Evolutionary conservation across 1,140 invertebrate genomes (phyloP), one percentile per base, ranked within the genome.

Genomic region (Macrotrachela quadricornifera): DNA sequence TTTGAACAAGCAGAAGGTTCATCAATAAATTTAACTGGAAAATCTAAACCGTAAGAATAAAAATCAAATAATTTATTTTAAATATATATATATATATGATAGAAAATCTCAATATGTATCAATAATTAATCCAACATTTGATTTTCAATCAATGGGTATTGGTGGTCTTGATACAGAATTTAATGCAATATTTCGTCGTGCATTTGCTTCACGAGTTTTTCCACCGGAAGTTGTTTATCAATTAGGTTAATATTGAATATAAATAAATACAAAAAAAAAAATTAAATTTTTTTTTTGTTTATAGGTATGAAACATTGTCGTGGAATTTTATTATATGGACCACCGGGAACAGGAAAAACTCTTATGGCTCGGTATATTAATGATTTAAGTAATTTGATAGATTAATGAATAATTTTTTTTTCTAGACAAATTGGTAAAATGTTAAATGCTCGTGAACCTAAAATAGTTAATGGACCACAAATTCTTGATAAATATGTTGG

Each of bases 401-500:
- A 30, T 30, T 4, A 30, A 4, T 30, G 8, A 4, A 30, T 8
- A 4, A 30, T 30, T 30, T 3, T 47, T 18, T 13, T n/a, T 46
- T 51, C 11, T 41, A 52, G 88, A 14, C 88, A 94, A 72, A 97
- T 99, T 59, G 92, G 92, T 1, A 86, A 86, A 58, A 99, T 99
- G 94, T 72, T 99, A 53, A 97, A 99, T 71, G 86, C 92, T 0
- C 75, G 90, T 21, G 91, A 97, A 65, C 94, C 94, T 0, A 97
- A 99, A 73, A 97, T 99, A 63, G 90, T 99, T 0, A 99, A 97
- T 68, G 94, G 92, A n/a, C 92, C 94, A 0, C 88, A 97, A 66
- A 92, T 99, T 65, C 73, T 99, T 57, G 90, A 99, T 71, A 99
- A 99, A 72, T 99, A 95, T 72, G 94, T 99, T n/a, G 94, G 94